phyloP scores from a whole-genome alignment of 2,113 vertebrate genomes.

The Nettapus auritus region DNA sequence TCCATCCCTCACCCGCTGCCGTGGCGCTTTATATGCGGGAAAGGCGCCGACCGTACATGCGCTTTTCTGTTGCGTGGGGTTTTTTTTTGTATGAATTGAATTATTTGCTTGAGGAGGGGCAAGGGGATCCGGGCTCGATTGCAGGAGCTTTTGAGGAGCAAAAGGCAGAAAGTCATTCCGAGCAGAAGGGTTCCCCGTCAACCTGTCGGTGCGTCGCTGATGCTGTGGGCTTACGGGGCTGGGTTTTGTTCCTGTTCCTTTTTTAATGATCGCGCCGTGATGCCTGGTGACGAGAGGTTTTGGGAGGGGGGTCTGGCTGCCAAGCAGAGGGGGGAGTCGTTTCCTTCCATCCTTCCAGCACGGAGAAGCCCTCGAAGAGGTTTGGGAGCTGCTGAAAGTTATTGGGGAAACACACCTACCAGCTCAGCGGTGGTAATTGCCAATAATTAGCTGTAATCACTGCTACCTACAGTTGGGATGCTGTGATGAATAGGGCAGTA shows the following conservation, averaged over 20 bases:
- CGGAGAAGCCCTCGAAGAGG: constrained; percentile 6
- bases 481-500: not conserved
- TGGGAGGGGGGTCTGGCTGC: not conserved
- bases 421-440: not conserved
- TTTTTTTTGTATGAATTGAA: not conserved
- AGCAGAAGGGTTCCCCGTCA: not conserved
- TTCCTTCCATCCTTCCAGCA: not conserved
- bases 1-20: constrained; percentile 32
- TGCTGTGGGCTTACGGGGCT: fast-evolving
- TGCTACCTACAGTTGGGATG: not conserved
- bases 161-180: not conserved
- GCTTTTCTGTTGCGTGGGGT: not conserved
- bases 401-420: not conserved
- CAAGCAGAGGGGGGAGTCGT: not conserved
- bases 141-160: not conserved
- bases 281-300: not conserved
- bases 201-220: fast-evolving
- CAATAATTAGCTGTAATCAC: constrained; percentile 37
- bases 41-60: not conserved
- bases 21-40: not conserved
- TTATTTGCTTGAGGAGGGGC: not conserved
- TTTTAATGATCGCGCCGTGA: fast-evolving
- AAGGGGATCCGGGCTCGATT: fast-evolving
- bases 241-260: not conserved
- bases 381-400: constrained; percentile 16